phyloP scores from a whole-genome alignment of 2,888 invertebrate species.

The Anoplius nigerrimus region DNA sequence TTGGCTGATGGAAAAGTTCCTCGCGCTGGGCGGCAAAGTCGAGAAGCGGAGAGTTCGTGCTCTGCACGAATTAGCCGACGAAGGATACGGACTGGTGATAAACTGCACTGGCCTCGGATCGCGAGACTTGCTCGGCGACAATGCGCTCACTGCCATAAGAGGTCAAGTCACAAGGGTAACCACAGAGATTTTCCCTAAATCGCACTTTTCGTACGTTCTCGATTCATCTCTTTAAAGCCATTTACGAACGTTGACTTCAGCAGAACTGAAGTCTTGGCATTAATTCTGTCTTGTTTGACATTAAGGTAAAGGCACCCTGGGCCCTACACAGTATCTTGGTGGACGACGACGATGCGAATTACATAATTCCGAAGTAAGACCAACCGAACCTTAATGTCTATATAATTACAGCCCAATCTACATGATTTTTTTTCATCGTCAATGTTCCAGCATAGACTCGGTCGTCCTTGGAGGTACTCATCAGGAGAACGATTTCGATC shows the following conservation, averaged over 20 bases:
- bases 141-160: constrained; percentile 80
- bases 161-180: constrained; percentile 84
- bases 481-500: constrained; percentile 81
- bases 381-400: too few relatives aligned
- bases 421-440: not conserved
- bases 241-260: too few relatives aligned
- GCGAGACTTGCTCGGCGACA: constrained; percentile 80
- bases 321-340: constrained; percentile 79
- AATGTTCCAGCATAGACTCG: constrained; percentile 76
- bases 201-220: not conserved
- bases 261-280: too few relatives aligned
- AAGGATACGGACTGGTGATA: constrained; percentile 82
- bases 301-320: constrained; percentile 83
- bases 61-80: constrained; percentile 75
- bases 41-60: constrained; percentile 76
- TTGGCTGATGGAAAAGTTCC: constrained; percentile 81
- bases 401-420: not conserved
- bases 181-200: not conserved
- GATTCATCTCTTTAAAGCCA: too few relatives aligned
- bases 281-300: constrained; percentile 26
- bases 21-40: constrained; percentile 78
- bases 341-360: constrained; percentile 79
- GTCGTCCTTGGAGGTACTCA: constrained; percentile 87
- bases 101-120: constrained; percentile 88
- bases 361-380: constrained; percentile 87